Conservation (phyloP, 2,888 invertebrate species). For the Pogonocherus hispidulus region DNA sequence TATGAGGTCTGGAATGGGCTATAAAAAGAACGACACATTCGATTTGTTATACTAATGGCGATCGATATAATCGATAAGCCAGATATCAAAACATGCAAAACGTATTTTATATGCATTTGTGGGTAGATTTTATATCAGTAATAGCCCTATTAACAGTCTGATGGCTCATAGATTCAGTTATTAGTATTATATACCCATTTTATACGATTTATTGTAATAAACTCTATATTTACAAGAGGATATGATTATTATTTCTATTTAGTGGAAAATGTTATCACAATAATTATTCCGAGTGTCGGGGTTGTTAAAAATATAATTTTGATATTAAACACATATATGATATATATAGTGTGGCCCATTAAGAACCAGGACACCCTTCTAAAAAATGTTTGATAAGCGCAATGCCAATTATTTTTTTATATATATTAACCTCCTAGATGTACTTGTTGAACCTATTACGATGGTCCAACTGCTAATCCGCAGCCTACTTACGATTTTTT, state of each 20-base stretch:
- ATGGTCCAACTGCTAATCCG: no score
- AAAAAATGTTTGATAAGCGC: no score
- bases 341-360: no score
- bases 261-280: no score
- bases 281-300: no score
- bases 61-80: slow-evolving; percentile 66
- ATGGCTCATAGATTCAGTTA: slow-evolving; percentile 55
- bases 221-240: not conserved
- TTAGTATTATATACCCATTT: slow-evolving; percentile 52
- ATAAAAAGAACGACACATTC: slow-evolving; percentile 68
- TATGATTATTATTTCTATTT: not conserved
- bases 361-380: no score
- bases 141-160: slow-evolving; percentile 57
- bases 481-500: no score
- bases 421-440: no score
- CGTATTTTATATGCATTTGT: slow-evolving; percentile 65
- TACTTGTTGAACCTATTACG: no score
- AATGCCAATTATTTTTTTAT: no score
- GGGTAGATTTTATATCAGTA: slow-evolving; percentile 64
- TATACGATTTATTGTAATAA: not conserved
- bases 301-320: no score
- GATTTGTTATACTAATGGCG: slow-evolving; percentile 59
- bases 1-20: slow-evolving; percentile 65
- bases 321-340: no score
- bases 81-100: slow-evolving; percentile 65